Conservation (phyloP, 2,797 vertebrate genomes). For the Artibeus lituratus region DNA sequence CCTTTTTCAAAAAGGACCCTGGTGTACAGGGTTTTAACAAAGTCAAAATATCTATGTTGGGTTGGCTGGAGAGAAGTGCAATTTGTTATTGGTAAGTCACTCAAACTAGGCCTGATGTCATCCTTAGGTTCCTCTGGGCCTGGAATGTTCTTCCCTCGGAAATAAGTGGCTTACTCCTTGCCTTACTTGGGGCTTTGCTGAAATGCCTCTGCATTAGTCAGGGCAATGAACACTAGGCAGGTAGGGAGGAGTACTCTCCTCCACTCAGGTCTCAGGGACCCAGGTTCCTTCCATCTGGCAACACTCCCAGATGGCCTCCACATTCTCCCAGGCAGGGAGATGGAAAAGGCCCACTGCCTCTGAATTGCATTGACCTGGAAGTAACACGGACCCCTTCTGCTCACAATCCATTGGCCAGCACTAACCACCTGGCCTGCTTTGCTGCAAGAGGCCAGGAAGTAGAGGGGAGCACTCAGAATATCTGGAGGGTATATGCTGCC, state of each 20-base stretch:
- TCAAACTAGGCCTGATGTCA: neutral
- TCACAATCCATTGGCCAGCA: neutral
- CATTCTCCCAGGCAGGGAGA: neutral
- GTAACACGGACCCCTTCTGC: conserved; percentile 5
- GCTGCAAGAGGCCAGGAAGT: neutral
- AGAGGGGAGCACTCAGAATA: neutral
- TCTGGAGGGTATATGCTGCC: neutral
- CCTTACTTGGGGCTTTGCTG: neutral
- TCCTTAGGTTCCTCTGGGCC: neutral
- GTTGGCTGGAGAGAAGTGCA: neutral
- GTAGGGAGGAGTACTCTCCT: neutral
- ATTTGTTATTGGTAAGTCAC: neutral
- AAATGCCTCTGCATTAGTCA: conserved; percentile 3
- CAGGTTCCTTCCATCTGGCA: neutral
- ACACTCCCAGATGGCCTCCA: neutral
- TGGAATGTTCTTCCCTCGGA: neutral
- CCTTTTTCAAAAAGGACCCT: neutral
- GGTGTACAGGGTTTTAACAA: neutral
- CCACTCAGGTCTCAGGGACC: neutral
- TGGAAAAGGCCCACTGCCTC: neutral
- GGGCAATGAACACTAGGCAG: neutral
- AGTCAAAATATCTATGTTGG: neutral
- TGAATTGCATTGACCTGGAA: neutral
- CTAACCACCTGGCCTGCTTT: neutral
- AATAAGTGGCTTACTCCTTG: neutral